Conservation (phyloP, 2,888 invertebrate genomes). For the Leptinotarsa juncta region DNA sequence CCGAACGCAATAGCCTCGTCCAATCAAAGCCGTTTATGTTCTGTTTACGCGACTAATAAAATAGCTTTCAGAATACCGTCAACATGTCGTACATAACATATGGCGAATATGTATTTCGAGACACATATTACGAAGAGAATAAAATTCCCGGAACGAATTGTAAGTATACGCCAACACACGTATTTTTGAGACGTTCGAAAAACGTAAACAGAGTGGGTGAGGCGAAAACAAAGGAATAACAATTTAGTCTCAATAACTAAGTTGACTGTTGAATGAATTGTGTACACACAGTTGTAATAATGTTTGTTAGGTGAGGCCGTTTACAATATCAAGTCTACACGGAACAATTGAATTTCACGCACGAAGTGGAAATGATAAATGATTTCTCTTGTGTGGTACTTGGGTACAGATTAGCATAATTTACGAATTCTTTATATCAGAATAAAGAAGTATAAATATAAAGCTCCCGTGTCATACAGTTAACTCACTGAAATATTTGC, state of each 20-base stretch:
- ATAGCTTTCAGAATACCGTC: neutral
- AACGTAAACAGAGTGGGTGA: slow-evolving; percentile 29
- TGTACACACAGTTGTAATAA: neutral
- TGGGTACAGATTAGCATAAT: no score
- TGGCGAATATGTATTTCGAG: neutral
- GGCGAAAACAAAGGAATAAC: slow-evolving; percentile 18
- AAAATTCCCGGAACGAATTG: neutral
- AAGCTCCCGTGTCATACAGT: no score
- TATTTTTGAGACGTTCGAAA: slow-evolving; percentile 4
- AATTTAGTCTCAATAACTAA: slow-evolving; percentile 10
- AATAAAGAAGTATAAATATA: no score
- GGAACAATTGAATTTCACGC: neutral
- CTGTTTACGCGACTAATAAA: slow-evolving; percentile 4
- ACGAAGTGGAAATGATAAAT: no score
- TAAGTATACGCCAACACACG: slow-evolving; percentile 24
- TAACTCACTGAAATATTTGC: no score
- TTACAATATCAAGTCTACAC: neutral
- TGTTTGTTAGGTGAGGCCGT: neutral
- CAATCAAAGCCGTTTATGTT: slow-evolving; percentile 2
- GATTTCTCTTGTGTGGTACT: no score
- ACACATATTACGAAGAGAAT: neutral
- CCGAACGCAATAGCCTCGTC: neutral
- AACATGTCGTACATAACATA: slow-evolving; percentile 5
- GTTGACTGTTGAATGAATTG: neutral
- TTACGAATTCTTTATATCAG: no score